Evolutionary conservation across 2,888 invertebrate species (phyloP), one percentile per base, ranked within the genome.

Genomic region (Calephelis perditalis): DNA sequence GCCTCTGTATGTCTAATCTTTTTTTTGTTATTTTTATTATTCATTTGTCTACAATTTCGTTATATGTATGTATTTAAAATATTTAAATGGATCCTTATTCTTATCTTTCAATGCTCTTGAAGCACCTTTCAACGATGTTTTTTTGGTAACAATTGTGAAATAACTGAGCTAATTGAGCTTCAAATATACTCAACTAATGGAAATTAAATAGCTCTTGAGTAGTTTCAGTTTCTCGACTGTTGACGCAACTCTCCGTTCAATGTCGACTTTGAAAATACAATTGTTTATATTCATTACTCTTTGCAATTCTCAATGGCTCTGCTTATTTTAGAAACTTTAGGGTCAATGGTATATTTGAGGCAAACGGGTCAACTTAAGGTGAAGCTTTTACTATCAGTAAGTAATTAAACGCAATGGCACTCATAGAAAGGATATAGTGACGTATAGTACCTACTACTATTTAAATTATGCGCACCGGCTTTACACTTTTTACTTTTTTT

Each of bases 201-300:
- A 49, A 49, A 15, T 26, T 49, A 49, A 49, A 49, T 49, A 26
- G 49, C 49, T 49, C 26, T 49, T 49, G 26, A 26, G 26, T 49
- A 49, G 26, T 3, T 26, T 49, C 15, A 49, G 26, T 49, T 26
- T 26, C 26, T 49, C 26, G 49, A 10, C 26, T 26, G 26, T 49
- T 15, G 49, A 49, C 26, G 49, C 49, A 49, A 15, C 26, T 26
- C 15, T 8, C 47, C 12, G 15, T 49, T 49, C 15, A 49, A 49
- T 49, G 26, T 49, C 49, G 49, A 49, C 12, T 12, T 15, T 12
- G 15, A 12, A n/a, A n/a, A 47, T 12, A 49, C 49, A 26, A 49
- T 49, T 49, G 49, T 49, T 49, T 49, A 15, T 49, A 26, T 26
- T 49, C 8, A 49, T 49, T 49, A 10, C 26, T 49, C 10, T 49